Conservation (phyloP, 2,113 vertebrate genomes). For the Dendrocopos noguchii region DNA sequence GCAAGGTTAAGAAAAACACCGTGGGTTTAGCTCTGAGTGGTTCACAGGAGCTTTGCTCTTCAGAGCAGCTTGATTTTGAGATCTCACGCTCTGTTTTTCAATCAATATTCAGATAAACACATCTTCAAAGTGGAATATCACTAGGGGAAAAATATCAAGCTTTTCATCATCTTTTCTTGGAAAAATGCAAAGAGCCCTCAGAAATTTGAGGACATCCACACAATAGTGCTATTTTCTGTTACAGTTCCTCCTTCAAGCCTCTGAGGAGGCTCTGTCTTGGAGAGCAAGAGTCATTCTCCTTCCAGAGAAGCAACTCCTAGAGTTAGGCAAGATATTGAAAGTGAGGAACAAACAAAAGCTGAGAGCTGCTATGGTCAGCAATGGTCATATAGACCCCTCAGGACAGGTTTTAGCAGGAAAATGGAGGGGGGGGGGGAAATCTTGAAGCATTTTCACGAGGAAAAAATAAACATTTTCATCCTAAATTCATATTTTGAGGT, state of each 20-base stretch:
- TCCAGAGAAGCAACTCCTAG: not conserved
- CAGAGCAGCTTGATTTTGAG: not conserved
- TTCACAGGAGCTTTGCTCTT: not conserved
- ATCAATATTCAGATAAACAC: slow-evolving; percentile 32
- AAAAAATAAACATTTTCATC: not conserved
- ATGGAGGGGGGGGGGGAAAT: not conserved
- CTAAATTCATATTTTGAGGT: not conserved
- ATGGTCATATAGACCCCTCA: not conserved
- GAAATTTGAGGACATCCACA: not conserved
- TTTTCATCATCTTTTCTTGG: slow-evolving; percentile 13
- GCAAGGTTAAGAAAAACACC: slow-evolving; percentile 16
- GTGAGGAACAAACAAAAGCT: not conserved
- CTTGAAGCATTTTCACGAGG: not conserved
- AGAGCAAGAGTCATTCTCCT: not conserved
- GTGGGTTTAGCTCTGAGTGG: not conserved
- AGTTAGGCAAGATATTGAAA: not conserved
- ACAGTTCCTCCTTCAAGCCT: not conserved
- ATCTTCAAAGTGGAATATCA: slow-evolving; percentile 14
- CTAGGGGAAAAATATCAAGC: not conserved
- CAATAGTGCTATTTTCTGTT: not conserved
- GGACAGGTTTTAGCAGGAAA: not conserved
- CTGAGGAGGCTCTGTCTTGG: not conserved
- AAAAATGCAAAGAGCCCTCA: not conserved
- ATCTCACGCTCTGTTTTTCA: not conserved
- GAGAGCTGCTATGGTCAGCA: not conserved